Conservation (phyloP, 2,888 invertebrate genomes). For the Nesidiocoris tenuis region DNA sequence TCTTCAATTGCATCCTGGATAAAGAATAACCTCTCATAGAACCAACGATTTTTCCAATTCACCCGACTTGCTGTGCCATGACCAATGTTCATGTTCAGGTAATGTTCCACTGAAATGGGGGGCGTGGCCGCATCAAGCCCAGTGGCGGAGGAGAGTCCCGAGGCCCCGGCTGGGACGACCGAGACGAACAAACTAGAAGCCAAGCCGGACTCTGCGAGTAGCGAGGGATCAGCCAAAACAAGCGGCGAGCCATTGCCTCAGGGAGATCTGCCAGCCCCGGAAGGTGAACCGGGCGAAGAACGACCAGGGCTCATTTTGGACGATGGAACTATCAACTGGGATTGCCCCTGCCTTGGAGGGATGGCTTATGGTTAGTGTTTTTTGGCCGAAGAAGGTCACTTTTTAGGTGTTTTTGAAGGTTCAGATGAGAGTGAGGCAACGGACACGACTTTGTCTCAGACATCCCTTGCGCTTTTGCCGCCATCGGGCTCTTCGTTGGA, state of each 20-base stretch:
- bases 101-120: constrained; percentile 27
- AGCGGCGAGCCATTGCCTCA: not conserved
- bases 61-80: too few species aligned
- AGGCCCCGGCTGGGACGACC: too few species aligned
- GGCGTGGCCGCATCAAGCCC: constrained; percentile 33
- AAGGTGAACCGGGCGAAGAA: constrained; percentile 63
- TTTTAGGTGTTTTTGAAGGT: too few species aligned
- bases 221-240: not conserved
- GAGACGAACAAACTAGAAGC: too few species aligned
- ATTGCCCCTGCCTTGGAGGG: constrained; percentile 94
- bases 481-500: too few species aligned
- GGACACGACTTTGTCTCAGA: too few species aligned
- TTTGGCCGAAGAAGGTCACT: not conserved
- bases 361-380: constrained; percentile 67
- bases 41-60: too few species aligned
- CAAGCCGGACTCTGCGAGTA: too few species aligned
- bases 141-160: constrained; percentile 15
- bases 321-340: constrained; percentile 93
- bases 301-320: constrained; percentile 74
- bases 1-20: too few species aligned
- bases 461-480: too few species aligned
- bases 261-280: not conserved
- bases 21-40: too few species aligned
- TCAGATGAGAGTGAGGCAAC: too few species aligned
- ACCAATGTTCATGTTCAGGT: constrained; percentile 7